A percentile compares a stretch with the other conserved stretches of the same genome.
Evolutionary conservation across 2,113 vertebrate genomes (phyloP).

Genomic region (Psittacula cyanocephala): DNA sequence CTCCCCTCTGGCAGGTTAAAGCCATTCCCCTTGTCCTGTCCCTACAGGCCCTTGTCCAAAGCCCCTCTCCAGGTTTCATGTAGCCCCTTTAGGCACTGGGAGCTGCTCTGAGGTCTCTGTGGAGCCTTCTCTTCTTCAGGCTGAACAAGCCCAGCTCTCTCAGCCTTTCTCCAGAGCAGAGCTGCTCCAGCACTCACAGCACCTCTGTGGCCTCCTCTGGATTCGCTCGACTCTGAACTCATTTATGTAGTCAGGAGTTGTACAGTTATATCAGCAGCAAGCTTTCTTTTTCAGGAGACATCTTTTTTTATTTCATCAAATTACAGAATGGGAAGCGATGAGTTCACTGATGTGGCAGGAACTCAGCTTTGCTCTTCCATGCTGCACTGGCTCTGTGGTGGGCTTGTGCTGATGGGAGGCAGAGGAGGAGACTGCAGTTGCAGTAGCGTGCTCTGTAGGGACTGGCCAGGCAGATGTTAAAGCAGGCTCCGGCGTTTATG

Average conservation of each 20-base stretch:
- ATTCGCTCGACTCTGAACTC: not conserved
- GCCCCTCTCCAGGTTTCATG: not conserved
- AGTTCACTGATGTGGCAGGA: not conserved
- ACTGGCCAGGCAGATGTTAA: not conserved
- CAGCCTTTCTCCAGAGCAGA: not conserved
- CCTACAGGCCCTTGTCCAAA: not conserved
- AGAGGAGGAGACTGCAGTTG: not conserved
- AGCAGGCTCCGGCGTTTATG: not conserved
- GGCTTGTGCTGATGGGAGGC: not conserved
- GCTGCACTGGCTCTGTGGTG: fast-evolving
- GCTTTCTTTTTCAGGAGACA: not conserved
- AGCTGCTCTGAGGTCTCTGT: not conserved
- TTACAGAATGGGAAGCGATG: fast-evolving
- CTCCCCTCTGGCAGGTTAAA: not conserved
- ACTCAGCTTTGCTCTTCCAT: not conserved
- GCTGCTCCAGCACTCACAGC: not conserved
- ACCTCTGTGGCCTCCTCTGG: not conserved
- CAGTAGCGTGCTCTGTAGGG: not conserved
- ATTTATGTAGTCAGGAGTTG: not conserved
- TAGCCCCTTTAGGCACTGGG: not conserved
- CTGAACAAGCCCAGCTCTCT: not conserved
- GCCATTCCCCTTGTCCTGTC: not conserved
- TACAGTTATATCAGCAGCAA: not conserved
- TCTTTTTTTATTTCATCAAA: not conserved
- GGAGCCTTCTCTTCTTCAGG: not conserved